Evolutionary conservation across 2,797 vertebrate species (phyloP).

Genomic region (Coluber constrictor): DNA sequence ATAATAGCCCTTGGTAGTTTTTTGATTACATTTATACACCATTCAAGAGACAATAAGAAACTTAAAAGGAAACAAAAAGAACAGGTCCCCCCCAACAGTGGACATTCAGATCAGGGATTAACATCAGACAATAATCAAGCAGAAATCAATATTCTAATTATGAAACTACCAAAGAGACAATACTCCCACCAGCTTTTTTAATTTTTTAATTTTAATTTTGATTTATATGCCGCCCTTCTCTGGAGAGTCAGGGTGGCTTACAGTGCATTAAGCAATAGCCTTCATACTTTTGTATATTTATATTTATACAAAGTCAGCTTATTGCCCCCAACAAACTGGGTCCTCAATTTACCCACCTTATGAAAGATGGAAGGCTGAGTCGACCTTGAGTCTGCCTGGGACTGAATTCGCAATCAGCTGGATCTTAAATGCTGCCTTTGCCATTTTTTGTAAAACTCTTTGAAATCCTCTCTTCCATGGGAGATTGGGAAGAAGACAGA

Average conservation of each 20-base stretch:
- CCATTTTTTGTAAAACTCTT: constrained; percentile 17
- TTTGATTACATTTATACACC: background rate
- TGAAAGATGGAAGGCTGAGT: no score
- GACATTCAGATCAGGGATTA: background rate
- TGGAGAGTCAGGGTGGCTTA: no score
- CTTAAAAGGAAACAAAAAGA: background rate
- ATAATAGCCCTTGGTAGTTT: background rate
- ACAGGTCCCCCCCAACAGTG: background rate
- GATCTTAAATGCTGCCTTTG: no score
- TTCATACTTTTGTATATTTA: no score
- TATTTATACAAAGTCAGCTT: no score
- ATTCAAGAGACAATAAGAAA: background rate
- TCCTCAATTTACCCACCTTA: no score
- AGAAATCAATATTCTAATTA: background rate
- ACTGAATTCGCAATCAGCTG: no score
- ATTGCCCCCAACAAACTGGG: no score
- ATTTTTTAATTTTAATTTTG: no score
- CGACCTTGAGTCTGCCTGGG: no score
- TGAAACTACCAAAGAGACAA: background rate
- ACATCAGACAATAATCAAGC: background rate
- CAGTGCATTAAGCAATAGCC: no score
- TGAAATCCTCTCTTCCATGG: background rate
- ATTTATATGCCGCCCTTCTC: no score
- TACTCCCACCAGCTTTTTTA: background rate
- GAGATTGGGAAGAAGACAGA: background rate